Evolutionary conservation across 2,888 invertebrate species (phyloP).

Genomic region (Chalcis sispes): DNA sequence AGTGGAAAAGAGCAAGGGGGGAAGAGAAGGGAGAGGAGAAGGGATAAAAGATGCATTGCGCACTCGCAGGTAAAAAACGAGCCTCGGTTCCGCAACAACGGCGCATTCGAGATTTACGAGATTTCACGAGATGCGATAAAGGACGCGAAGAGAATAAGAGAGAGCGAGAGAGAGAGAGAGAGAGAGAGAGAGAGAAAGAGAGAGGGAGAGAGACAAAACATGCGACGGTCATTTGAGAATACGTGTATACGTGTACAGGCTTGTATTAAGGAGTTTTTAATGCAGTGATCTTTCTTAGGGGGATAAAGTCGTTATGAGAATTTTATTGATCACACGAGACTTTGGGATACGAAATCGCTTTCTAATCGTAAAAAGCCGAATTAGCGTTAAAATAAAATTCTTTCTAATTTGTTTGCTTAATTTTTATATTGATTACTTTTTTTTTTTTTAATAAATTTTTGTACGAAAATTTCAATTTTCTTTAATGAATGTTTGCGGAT

Average conservation of each 20-base stretch:
- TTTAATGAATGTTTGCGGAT: too few relatives aligned
- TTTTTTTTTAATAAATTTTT: constrained; percentile 12
- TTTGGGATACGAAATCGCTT: constrained; percentile 22
- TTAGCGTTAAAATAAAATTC: too few relatives aligned
- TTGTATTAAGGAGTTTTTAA: constrained; percentile 24
- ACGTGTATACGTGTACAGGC: neutral
- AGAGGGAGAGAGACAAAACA: too few relatives aligned
- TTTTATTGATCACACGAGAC: constrained; percentile 50
- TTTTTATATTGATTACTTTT: constrained; percentile 17
- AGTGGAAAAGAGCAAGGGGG: constrained; percentile 3
- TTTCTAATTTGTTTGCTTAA: too few relatives aligned
- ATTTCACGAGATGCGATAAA: constrained; percentile 36
- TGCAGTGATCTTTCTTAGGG: constrained; percentile 27
- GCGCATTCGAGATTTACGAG: constrained; percentile 38
- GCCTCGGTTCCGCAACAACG: neutral
- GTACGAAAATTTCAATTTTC: too few relatives aligned
- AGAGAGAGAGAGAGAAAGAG: too few relatives aligned
- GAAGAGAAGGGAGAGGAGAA: constrained; percentile 23
- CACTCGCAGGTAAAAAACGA: constrained; percentile 41
- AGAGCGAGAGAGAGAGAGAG: too few relatives aligned
- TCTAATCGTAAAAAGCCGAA: too few relatives aligned
- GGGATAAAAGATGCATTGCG: constrained; percentile 40
- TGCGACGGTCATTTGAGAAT: constrained; percentile 17
- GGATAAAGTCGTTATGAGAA: neutral
- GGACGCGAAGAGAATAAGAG: neutral